Evolutionary conservation across 1,140 invertebrate genomes (phyloP), one percentile per base, ranked within the genome.

Genomic region (Mactra quadrangularis): DNA sequence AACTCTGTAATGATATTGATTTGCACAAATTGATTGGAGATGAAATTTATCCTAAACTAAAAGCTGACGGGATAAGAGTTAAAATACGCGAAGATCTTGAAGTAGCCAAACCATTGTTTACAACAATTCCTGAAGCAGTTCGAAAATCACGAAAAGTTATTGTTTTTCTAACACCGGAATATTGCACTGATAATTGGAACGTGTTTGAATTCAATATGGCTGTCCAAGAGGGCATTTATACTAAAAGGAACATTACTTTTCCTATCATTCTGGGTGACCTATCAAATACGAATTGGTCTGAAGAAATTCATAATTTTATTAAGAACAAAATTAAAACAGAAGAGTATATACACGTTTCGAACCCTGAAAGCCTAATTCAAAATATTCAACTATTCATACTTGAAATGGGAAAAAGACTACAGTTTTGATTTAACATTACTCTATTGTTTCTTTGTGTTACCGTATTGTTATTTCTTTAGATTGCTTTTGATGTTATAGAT

Each of bases 201-300:
- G 66, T 13, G 2, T 78, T 78, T 57, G 59, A 78, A 45, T 78
- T 78, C 45, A 78, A 78, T 38, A 66, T 78, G 55, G 62, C 62
- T n/a, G 75, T 57, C 6, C 66, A 52, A 33, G 50, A 78, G 15
- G 75, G 62, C 3, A 68, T 66, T 29, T 79, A 66, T 25, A 55
- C 64, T 6, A 68, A 78, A 53, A 29, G 59, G 45, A 78, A 66
- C 47, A 22, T 66, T 0, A 52, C 53, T 7, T 17, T 78, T 15
- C 75, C 75, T 17, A 27, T 68, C 33, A 3, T 57, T 19, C 9
- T 57, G 1, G 59, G 59, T 29, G 50, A 78, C 6, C 3, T 50
- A n/a, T 27, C 71, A 45, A 22, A 38, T 29, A 50, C 17, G 45
- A 3, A 50, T 50, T 27, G 47, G 41, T 47, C 64, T 7, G 22